Percentiles rank a stretch among this genome's conserved stretches.
These are phyloP conservation scores for Fulica atra DNA, from an alignment of 2,113 vertebrate genomes.

Conservation along the genomic window DNA sequence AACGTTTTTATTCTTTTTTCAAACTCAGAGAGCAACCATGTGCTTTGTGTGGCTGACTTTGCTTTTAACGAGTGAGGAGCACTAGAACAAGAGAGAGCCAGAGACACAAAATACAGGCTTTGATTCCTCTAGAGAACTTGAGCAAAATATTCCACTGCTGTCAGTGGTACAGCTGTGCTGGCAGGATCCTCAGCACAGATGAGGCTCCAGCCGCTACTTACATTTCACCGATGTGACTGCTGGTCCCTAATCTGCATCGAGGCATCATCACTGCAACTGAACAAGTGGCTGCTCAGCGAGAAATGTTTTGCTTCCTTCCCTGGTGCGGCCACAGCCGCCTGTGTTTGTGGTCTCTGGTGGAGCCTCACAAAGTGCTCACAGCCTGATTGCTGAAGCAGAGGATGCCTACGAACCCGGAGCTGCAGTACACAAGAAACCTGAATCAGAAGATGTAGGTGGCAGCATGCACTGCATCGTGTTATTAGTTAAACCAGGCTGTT, in stretches of 20 bases:
- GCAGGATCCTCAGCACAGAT: constrained; percentile 13
- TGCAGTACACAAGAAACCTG: constrained; percentile 28
- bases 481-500: not conserved
- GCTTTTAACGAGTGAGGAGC: not conserved
- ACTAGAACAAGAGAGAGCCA: not conserved
- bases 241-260: not conserved
- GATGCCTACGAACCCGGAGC: not conserved
- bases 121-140: constrained; percentile 61
- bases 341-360: not conserved
- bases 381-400: not conserved
- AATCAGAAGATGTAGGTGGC: constrained; percentile 42
- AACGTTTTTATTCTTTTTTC: not conserved
- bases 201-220: not conserved
- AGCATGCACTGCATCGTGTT: not conserved
- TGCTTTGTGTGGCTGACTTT: constrained; percentile 15
- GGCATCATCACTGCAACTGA: not conserved
- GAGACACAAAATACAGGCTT: constrained; percentile 47
- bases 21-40: not conserved
- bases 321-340: not conserved
- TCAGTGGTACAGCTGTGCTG: constrained; percentile 64
- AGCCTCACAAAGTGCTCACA: not conserved
- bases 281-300: not conserved
- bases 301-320: not conserved
- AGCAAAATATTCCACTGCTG: constrained; percentile 68
- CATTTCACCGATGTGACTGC: not conserved